Base-by-base conservation (phyloP, 1,140 invertebrate species). In the Anadara kagoshimensis region DNA sequence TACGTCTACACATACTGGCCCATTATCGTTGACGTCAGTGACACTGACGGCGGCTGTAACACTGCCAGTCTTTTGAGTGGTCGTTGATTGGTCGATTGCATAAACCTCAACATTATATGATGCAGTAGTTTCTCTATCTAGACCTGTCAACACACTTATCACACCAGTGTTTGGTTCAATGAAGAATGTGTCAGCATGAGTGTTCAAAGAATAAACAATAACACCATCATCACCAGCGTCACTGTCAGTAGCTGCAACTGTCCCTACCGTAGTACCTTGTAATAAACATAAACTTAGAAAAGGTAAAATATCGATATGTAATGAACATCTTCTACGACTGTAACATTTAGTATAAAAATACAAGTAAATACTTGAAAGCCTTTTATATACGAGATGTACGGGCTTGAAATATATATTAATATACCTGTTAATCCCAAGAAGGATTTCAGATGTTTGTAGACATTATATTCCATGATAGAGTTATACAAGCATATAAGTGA, bases 51-150 rank as follows among this genome's bases (percentile, higher is more conserved):
- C 83, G 12, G 97, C 88, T 1, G 92, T 91, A 83, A 41, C 41
- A 43, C 24, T 20, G n/a, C 29, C 26, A 29, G 49, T 62, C 20
- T 36, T 18, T 26, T 54, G 49, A 10, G 57, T 62, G 1, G n/a
- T 26, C 0, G 18, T 22, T 5, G 71, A 61, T 26, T 68, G 71
- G 43, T 73, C 71, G 7, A 63, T 22, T 7, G 29, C 57, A 76
- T 94, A 91, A 1, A 98, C 93, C 91, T 97, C 95, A 0, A 69
- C 58, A 1, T 49, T n/a, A 41, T 69, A 69, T 12, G 36, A 36
- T 22, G 57, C 43, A 36, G 51, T n/a, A 43, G 67, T 62, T 43
- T 69, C 67, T 14, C 67, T 69, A 36, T 69, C 58, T 22, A 69
- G 26, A 10, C 14, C 14, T 8, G 67, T 11, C 14, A 43, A 20